Base-by-base conservation (phyloP, 2,888 invertebrate species). In the Cyclophora albipunctata region DNA sequence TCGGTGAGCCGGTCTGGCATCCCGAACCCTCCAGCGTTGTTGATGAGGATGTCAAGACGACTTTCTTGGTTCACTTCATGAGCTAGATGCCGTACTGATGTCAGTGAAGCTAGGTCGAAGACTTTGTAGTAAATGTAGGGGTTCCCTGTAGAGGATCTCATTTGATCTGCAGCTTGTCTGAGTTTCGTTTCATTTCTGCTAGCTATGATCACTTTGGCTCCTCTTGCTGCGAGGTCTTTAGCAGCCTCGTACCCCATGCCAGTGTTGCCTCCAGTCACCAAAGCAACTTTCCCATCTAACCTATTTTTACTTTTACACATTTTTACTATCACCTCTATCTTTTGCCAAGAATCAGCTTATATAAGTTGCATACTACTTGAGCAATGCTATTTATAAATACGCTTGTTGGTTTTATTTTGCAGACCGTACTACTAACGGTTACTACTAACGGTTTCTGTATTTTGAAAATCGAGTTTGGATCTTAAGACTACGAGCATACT, bases 231-330 rank as follows among this genome's bases (percentile, higher is more conserved):
- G 56, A 96, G 76, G 60, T 92, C 92, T 53, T 81, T 81, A 0
- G 91, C 93, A 0, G 94, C 92, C 81, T 94, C 94, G 69, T 92
- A 91, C 3, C 96, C 96, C 57, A 96, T 94, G 3, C 96, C 96
- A 0, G 93, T 92, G 72, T 94, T 95, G 0, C 94, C 91, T 4
- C 96, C 96, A 0, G 96, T 96, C 5, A 96, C 84, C 47, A 96
- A 90, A 0, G 91, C 89, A 46, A 92, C 86, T 89, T 93, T 93
- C 45, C 90, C 91, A 0, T 69, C 47, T 5, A 83, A 50, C 44
- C 63, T 65, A 0, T 66, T 68, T 44, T 66, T 67, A 1, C 57
- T 60, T 37, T 50, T 55, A 42, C 62, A 65, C 57, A 60, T 58
- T 35, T 53, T 45, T 20, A 20, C 20, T 20, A 20, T 20, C 20